phyloP scores from a whole-genome alignment of 2,113 vertebrate species.

The Perca flavescens region DNA sequence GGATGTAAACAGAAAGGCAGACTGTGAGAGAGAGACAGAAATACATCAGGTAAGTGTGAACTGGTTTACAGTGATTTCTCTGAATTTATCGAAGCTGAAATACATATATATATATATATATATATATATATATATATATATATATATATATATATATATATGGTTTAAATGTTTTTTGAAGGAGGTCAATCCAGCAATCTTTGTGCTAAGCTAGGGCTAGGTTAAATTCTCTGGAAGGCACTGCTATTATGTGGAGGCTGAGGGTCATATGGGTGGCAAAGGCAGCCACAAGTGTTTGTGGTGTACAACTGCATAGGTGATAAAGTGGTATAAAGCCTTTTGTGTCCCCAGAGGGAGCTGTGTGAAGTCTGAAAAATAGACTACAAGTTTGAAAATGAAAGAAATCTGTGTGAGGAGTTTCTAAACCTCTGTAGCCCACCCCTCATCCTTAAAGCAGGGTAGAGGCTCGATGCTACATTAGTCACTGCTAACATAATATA shows the following conservation, averaged over 20 bases:
- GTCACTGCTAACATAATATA: too few relatives aligned
- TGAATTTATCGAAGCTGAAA: neutral
- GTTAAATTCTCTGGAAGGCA: neutral
- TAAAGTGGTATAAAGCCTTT: too few relatives aligned
- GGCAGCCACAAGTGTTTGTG: neutral
- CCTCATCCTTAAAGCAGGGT: too few relatives aligned
- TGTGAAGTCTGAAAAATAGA: neutral
- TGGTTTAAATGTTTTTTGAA: neutral
- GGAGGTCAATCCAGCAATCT: neutral
- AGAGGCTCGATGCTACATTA: neutral
- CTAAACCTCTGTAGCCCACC: too few relatives aligned
- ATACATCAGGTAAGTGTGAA: conserved; percentile 51
- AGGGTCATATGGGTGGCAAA: neutral
- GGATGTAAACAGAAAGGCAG: conserved; percentile 26
- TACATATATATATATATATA: neutral
- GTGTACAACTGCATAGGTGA: neutral
- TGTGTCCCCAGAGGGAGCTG: neutral
- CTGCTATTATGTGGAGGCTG: neutral
- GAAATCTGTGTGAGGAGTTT: neutral
- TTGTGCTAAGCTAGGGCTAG: neutral
- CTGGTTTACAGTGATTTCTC: neutral
- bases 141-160: neutral
- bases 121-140: neutral
- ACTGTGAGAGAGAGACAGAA: conserved; percentile 20
- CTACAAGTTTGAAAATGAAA: neutral